Conservation (phyloP, 2,888 invertebrate species). For the Agrotis puta region DNA sequence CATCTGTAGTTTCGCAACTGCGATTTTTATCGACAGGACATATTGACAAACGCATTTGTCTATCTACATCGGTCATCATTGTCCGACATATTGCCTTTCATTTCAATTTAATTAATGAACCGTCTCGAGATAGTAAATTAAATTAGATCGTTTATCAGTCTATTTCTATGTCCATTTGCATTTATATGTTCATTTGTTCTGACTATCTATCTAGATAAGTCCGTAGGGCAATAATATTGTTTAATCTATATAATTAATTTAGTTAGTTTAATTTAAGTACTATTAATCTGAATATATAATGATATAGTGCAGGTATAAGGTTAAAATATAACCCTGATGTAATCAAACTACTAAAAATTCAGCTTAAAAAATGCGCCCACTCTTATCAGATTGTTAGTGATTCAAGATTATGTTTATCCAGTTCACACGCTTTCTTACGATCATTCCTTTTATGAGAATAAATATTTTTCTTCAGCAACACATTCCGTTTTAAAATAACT, state of each 20-base stretch:
- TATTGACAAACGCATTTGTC: slow-evolving; percentile 35
- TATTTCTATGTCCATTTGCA: slow-evolving; percentile 18
- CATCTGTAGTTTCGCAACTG: slow-evolving; percentile 58
- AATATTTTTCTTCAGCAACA: background rate
- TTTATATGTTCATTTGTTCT: slow-evolving; percentile 22
- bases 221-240: background rate
- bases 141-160: slow-evolving; percentile 43
- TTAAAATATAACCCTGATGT: background rate
- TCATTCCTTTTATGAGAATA: background rate
- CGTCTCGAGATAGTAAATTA: slow-evolving; percentile 48
- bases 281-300: background rate
- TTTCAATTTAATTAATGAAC: slow-evolving; percentile 58
- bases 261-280: too few relatives aligned
- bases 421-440: slow-evolving; percentile 48
- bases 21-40: slow-evolving; percentile 53
- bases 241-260: too few relatives aligned
- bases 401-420: background rate
- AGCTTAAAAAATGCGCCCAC: background rate
- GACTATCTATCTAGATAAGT: slow-evolving; percentile 8
- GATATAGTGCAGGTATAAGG: background rate
- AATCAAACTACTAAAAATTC: background rate
- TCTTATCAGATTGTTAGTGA: slow-evolving; percentile 26
- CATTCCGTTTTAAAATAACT: background rate
- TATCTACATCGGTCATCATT: slow-evolving; percentile 44
- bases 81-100: slow-evolving; percentile 57